A percentile compares a stretch with the other conserved stretches of the same genome.
Evolutionary conservation across 2,113 vertebrate species (phyloP).

Genomic region (Atlantisia rogersi): DNA sequence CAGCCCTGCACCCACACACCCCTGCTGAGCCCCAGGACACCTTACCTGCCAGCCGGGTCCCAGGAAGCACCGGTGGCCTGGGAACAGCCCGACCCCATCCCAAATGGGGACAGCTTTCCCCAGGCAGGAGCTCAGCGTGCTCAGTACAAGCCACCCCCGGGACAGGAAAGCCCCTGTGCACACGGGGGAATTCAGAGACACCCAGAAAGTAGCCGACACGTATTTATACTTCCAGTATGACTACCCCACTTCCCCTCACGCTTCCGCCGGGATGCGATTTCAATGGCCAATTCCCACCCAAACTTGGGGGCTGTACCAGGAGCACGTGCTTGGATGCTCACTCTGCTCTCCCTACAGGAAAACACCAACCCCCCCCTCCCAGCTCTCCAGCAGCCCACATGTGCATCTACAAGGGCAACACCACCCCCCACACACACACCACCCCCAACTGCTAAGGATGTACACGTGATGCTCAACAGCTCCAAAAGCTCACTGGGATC

Average conservation of each 20-base stretch:
- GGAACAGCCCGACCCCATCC: not conserved
- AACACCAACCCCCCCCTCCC: not conserved
- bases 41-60: not conserved
- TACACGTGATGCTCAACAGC: fast-evolving
- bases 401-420: not conserved
- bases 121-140: not conserved
- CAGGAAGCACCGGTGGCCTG: fast-evolving
- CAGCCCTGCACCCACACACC: not conserved
- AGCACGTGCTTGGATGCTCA: fast-evolving
- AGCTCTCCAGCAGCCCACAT: not conserved
- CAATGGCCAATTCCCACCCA: not conserved
- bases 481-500: not conserved
- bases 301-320: not conserved
- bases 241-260: not conserved
- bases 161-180: slow-evolving; percentile 29
- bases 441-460: not conserved
- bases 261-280: not conserved
- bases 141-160: fast-evolving
- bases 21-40: fast-evolving
- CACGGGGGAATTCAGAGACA: not conserved
- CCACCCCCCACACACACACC: not conserved
- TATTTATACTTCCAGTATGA: not conserved
- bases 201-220: not conserved
- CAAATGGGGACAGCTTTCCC: fast-evolving
- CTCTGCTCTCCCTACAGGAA: not conserved